Evolutionary conservation across 1,140 invertebrate species (phyloP), one percentile per base, ranked within the genome.

Genomic region (Leptopilina clavipes): DNA sequence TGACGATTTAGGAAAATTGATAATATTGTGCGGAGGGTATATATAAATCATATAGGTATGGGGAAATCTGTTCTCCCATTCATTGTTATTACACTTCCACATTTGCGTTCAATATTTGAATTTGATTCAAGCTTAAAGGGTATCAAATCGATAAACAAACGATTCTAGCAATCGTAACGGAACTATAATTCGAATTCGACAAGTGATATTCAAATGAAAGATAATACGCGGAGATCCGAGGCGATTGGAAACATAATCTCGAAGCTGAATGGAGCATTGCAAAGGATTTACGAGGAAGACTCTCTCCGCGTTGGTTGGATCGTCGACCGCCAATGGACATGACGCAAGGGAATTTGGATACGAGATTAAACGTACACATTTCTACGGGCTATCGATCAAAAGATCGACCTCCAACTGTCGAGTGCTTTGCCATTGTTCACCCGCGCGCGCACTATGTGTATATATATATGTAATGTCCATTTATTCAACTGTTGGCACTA

Each of bases 381-480:
- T 82, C 74, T 48, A 86, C 76, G 80, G 79, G 19, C 81, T 80
- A 85, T 83, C 83, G 84, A 86, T 87, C 85, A 85, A 86, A 83
- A 87, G 83, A 86, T 86, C 80, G 77, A 80, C 76, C 70, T 22
- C 17, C 71, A 37, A 71, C 59, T 70, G 76, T 81, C 73, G 80
- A 79, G 77, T 71, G 79, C 72, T 71, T 65, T 40, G 5, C 71
- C 75, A 74, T 81, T 79, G 76, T 80, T 71, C 72, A 48, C 52
- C 73, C 76, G 37, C 78, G 75, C 70, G 59, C 77, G 73, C 65
- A 25, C 45, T 40, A 2, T 31, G 25, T 31, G 5, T 40, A 40
- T 40, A 40, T 40, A 9, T 40, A 40, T 40, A 40, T 9, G 25
- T 76, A 78, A 77, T 79, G 71, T 73, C 45, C 37, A 70, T 48